A percentile compares a stretch with the other conserved stretches of the same genome.
phyloP scores from a whole-genome alignment of 2,113 vertebrate genomes.

The Rhynchomys soricoides region DNA sequence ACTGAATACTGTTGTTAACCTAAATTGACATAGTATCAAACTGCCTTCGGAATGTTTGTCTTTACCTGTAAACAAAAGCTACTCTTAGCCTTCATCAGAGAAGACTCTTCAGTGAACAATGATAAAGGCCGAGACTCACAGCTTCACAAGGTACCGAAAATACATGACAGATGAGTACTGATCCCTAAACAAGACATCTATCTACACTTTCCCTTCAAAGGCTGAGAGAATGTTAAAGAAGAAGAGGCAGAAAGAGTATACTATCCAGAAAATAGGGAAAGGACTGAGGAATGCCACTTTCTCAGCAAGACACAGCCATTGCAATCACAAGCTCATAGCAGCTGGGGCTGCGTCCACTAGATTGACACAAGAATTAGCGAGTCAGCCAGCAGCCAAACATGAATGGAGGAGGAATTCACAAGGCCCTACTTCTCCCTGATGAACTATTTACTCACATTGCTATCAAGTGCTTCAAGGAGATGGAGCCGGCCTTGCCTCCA shows the following conservation, averaged over 20 bases:
- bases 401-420: neutral
- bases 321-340: neutral
- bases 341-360: neutral
- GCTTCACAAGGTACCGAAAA: neutral
- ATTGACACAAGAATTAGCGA: neutral
- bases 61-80: neutral
- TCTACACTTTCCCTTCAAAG: neutral
- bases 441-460: neutral
- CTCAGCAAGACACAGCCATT: neutral
- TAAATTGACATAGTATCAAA: neutral
- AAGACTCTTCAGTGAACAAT: neutral
- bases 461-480: neutral
- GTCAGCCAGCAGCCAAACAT: neutral
- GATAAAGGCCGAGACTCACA: neutral
- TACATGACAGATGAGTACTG: no score
- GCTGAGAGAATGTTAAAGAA: neutral
- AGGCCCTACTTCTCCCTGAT: neutral
- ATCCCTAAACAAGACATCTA: neutral
- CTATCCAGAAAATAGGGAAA: neutral
- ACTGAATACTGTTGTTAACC: neutral
- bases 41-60: neutral
- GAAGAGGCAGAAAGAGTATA: neutral
- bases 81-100: neutral
- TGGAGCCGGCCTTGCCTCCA: no score
- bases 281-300: neutral